A percentile compares a stretch with the other conserved stretches of the same genome.
Conservation (phyloP, 2,888 invertebrate species). For the Coelopa pilipes region DNA sequence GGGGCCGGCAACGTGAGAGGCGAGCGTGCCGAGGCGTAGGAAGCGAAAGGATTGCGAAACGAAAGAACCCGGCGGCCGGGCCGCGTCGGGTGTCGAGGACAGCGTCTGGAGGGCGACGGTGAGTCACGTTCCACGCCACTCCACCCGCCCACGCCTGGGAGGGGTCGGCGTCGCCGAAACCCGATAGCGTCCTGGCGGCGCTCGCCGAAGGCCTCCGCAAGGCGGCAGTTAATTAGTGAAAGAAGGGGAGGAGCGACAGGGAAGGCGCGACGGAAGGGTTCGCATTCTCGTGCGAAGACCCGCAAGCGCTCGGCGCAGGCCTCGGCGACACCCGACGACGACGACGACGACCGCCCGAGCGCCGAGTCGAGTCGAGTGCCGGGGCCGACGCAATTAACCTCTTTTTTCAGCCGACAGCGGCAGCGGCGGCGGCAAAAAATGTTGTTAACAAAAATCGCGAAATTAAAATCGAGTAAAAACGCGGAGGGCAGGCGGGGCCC, state of each 20-base stretch:
- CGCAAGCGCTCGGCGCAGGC: slow-evolving; percentile 17
- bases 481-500: neutral
- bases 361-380: slow-evolving; percentile 34
- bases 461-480: slow-evolving; percentile 39
- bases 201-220: too few relatives aligned
- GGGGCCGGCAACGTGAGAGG: neutral
- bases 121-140: slow-evolving; percentile 35
- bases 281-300: slow-evolving; percentile 28
- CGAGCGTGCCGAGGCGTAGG: neutral
- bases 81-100: neutral
- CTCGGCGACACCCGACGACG: slow-evolving; percentile 16
- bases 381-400: slow-evolving; percentile 42
- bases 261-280: neutral
- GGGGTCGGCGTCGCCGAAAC: neutral
- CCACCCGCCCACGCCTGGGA: too few relatives aligned
- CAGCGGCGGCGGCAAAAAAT: slow-evolving; percentile 9
- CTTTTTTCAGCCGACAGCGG: slow-evolving; percentile 28
- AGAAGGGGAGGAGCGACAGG: neutral
- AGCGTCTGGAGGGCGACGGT: neutral
- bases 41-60: slow-evolving; percentile 28
- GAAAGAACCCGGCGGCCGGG: slow-evolving; percentile 4
- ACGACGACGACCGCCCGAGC: neutral
- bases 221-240: slow-evolving; percentile 19
- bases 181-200: slow-evolving; percentile 2
- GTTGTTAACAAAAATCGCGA: slow-evolving; percentile 1